Evolutionary conservation across 2,888 invertebrate species (phyloP), one percentile per base, ranked within the genome.

Genomic region (Tanypteryx hageni): DNA sequence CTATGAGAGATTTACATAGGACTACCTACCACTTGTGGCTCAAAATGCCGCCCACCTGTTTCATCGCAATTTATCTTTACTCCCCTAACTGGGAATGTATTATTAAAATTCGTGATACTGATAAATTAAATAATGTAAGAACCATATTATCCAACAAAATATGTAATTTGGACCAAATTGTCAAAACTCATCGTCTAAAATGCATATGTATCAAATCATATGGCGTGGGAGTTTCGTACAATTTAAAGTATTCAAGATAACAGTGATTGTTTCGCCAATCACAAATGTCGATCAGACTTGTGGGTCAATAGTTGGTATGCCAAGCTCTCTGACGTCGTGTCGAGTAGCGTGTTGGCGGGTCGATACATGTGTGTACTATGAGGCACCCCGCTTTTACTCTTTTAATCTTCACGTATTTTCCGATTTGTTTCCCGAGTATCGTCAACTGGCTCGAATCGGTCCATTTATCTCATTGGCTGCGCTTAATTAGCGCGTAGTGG

Each of bases 241-340:
- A 27, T 76, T 27, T 3, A 5, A 44, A 76, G 22, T 76, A 27
- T 10, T 76, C 22, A 76, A 76, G 22, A 22, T 76, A 13, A 76
- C 22, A 27, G 22, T 76, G 76, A 76, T 22, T 76, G 27, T 8
- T 22, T 27, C 5, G 27, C 27, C 76, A 10, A 27, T 27, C 9
- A 27, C 76, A 76, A 16, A 89, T 44, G 89, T 89, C 68, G 89
- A 89, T 89, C 89, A 64, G 68, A 64, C 89, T 64, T 89, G 18
- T 64, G 89, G 89, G 89, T 89, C 89, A 89, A 89, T 89, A 89
- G 89, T 89, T 89, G 89, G 44, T 31, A 89, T 89, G 89, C 9
- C 83, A 83, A 83, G 44, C 89, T 61, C 27, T 64, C 89, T n/a
- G 16, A n/a, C 89, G 64, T 89, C 44, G 31, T 64, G 64, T 89